These are phyloP conservation scores for Fundulus diaphanus DNA, from an alignment of 2,797 vertebrate species.

Conservation along the genomic window DNA sequence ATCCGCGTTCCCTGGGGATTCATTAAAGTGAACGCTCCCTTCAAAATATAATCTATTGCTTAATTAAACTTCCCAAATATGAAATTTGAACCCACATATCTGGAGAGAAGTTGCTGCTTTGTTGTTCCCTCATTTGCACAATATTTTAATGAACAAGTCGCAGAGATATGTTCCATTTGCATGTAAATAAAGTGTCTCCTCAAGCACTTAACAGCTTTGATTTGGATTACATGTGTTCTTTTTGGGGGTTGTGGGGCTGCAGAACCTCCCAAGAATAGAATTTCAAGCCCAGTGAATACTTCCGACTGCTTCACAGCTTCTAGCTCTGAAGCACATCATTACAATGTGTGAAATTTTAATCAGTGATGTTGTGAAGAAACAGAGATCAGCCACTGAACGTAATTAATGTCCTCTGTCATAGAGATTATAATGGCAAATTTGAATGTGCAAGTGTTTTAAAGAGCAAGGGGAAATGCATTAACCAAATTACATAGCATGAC, in stretches of 20 bases:
- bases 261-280: slow-evolving; percentile 86
- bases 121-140: slow-evolving; percentile 86
- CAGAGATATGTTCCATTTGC: slow-evolving; percentile 78
- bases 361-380: slow-evolving; percentile 96
- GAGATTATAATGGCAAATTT: slow-evolving; percentile 92
- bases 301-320: slow-evolving; percentile 91
- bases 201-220: slow-evolving; percentile 87
- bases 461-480: slow-evolving; percentile 83
- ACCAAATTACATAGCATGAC: slow-evolving; percentile 83
- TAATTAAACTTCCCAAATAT: slow-evolving; percentile 99
- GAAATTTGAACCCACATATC: slow-evolving; percentile 94
- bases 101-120: slow-evolving; percentile 89
- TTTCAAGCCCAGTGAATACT: slow-evolving; percentile 84
- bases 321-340: slow-evolving; percentile 93
- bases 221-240: slow-evolving; percentile 84
- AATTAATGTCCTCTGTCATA: slow-evolving; percentile 97
- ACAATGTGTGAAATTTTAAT: slow-evolving; percentile 99
- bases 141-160: slow-evolving; percentile 88
- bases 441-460: slow-evolving; percentile 88
- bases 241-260: slow-evolving; percentile 20
- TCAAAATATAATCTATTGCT: slow-evolving; percentile 99
- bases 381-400: slow-evolving; percentile 92
- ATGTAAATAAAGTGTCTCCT: slow-evolving; percentile 87
- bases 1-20: slow-evolving; percentile 93
- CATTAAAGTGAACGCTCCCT: slow-evolving; percentile 95